Base-by-base conservation (phyloP, 2,113 vertebrate species). In the Pedionomus torquatus region DNA sequence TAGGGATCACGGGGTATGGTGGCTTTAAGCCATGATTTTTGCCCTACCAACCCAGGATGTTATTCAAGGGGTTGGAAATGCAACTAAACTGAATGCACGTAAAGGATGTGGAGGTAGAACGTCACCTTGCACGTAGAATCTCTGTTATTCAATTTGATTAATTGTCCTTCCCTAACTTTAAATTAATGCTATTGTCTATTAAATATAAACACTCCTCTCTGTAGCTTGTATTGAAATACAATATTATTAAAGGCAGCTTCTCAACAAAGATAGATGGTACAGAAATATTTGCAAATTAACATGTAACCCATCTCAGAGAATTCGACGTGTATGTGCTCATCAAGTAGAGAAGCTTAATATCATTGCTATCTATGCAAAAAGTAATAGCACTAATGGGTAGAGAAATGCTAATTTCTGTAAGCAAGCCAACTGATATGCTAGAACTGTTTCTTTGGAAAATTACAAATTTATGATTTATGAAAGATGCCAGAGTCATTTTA, bases 341-440 rank as follows among this genome's bases (percentile, higher is more conserved):
- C 95, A 97, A 96, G 95, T 86, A 92, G n/a, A 64, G 39, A 93
- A 91, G 43, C 43, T 88, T 94, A 95, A 95, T 92, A 97, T 91
- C 93, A 92, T 97, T 96, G 94, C 79, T 89, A 95, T 93, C 86
- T 41, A 95, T 63, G n/a, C 81, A 48, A 89, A 82, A 95, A 89
- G 78, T 86, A 96, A 87, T 91, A 96, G 90, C 55, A 23, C 68
- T 94, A 96, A 79, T 81, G 68, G 69, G 65, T 11, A 93, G 78
- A 54, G 86, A 54, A 72, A 95, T 83, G 86, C 71, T 89, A 80
- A 94, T 91, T 93, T 95, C 60, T 86, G 49, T 93, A 94, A 81
- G 88, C 82, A 91, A 82, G 89, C 65, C 93, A 92, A 16, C 39
- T 35, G 58, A 79, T 93, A 87, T 89, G 48, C 90, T 86, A 49